These are phyloP conservation scores for Anabacerthia variegaticeps DNA, from an alignment of 2,797 vertebrate genomes.

Conservation along the genomic window DNA sequence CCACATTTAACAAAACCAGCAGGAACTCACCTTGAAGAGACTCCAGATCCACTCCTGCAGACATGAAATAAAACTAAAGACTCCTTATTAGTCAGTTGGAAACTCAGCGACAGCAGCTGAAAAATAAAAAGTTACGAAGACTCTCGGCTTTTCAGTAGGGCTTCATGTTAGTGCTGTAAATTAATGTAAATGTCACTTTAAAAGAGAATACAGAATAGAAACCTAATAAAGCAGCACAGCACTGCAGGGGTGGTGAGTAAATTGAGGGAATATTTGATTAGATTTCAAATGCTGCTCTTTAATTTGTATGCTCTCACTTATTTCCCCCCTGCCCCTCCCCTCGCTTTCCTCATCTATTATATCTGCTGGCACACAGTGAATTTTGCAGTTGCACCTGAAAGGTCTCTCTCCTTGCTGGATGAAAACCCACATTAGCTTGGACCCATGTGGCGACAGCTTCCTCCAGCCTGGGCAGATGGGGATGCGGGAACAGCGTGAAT, in stretches of 20 bases:
- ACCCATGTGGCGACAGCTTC: background rate
- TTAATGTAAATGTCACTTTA: slow-evolving; percentile 76
- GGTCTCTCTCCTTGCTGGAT: background rate
- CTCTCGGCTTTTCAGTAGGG: slow-evolving; percentile 60
- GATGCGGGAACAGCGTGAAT: fast-evolving
- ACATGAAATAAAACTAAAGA: slow-evolving; percentile 70
- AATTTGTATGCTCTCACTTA: slow-evolving; percentile 60
- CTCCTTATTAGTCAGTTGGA: slow-evolving; percentile 62
- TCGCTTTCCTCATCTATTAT: background rate
- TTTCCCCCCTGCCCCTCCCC: background rate
- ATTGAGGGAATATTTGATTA: slow-evolving; percentile 73
- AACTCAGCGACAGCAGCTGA: slow-evolving; percentile 28
- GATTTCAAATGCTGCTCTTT: slow-evolving; percentile 71
- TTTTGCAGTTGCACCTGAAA: slow-evolving; percentile 10
- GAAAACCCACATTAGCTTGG: background rate
- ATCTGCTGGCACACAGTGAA: slow-evolving; percentile 5
- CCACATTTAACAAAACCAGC: slow-evolving; percentile 63
- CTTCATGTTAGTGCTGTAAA: slow-evolving; percentile 67
- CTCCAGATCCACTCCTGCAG: slow-evolving; percentile 31
- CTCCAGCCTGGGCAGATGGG: background rate
- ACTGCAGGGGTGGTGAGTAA: slow-evolving; percentile 68
- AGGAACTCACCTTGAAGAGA: slow-evolving; percentile 61
- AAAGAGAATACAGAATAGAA: slow-evolving; percentile 74
- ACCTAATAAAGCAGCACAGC: slow-evolving; percentile 68
- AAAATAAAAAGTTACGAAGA: slow-evolving; percentile 65